phyloP scores from a whole-genome alignment of 2,797 vertebrate genomes.

The Choloepus didactylus region DNA sequence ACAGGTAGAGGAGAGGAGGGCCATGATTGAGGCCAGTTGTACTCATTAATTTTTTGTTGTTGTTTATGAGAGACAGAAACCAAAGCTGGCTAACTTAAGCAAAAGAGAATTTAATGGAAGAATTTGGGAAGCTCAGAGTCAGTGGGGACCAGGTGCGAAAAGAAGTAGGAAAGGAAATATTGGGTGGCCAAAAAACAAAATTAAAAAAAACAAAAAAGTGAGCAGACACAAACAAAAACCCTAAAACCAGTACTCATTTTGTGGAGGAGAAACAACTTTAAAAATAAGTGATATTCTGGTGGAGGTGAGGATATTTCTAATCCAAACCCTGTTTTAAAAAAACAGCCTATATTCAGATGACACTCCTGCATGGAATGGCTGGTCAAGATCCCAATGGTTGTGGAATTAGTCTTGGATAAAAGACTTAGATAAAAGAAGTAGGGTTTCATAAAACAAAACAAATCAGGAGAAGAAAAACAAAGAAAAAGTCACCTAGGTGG shows the following conservation, averaged over 20 bases:
- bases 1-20: background rate
- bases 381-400: constrained; percentile 24
- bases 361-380: background rate
- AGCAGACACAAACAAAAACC: background rate
- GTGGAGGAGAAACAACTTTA: constrained; percentile 37
- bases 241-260: constrained; percentile 23
- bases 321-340: background rate
- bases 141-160: background rate
- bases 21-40: background rate
- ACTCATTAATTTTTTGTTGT: background rate
- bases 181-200: background rate
- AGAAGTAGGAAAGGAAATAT: background rate
- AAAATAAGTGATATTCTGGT: constrained; percentile 29
- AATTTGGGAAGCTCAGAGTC: background rate
- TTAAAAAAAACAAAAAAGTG: background rate
- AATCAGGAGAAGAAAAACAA: constrained; percentile 29
- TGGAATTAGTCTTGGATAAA: constrained; percentile 47
- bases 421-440: background rate
- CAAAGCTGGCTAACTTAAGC: constrained; percentile 7
- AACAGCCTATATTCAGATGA: background rate
- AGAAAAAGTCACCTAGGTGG: background rate
- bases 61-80: constrained; percentile 19
- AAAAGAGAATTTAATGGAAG: background rate
- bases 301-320: constrained; percentile 40
- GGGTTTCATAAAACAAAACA: constrained; percentile 16